These are phyloP conservation scores for Lagopus muta DNA, from an alignment of 2,113 vertebrate species.

Conservation along the genomic window DNA sequence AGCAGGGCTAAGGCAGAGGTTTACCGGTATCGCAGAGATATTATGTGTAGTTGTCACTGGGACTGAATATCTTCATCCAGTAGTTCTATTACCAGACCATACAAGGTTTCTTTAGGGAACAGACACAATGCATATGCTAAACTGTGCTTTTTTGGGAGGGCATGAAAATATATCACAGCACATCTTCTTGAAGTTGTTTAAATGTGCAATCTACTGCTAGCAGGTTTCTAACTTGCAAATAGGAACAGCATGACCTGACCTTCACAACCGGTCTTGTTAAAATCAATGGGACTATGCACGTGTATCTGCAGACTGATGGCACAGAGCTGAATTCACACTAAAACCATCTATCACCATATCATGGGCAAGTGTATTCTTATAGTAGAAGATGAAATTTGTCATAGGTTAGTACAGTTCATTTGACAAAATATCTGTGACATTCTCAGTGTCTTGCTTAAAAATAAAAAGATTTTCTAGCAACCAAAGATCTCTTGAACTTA, in stretches of 20 bases:
- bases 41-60: background rate
- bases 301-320: background rate
- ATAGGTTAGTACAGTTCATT: fast-evolving
- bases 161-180: background rate
- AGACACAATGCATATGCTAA: background rate
- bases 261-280: background rate
- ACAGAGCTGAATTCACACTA: background rate
- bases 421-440: background rate
- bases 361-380: background rate
- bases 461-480: background rate
- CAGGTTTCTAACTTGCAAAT: background rate
- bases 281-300: background rate
- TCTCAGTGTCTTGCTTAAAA: background rate
- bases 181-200: background rate
- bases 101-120: background rate
- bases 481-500: background rate
- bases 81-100: background rate
- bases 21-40: background rate
- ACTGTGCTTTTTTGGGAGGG: background rate
- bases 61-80: background rate
- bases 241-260: background rate
- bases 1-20: background rate
- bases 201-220: background rate
- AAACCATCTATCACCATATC: background rate
- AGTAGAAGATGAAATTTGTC: background rate